Evolutionary conservation across 2,113 vertebrate genomes (phyloP), one percentile per base, ranked within the genome.

Genomic region (Ictalurus furcatus): DNA sequence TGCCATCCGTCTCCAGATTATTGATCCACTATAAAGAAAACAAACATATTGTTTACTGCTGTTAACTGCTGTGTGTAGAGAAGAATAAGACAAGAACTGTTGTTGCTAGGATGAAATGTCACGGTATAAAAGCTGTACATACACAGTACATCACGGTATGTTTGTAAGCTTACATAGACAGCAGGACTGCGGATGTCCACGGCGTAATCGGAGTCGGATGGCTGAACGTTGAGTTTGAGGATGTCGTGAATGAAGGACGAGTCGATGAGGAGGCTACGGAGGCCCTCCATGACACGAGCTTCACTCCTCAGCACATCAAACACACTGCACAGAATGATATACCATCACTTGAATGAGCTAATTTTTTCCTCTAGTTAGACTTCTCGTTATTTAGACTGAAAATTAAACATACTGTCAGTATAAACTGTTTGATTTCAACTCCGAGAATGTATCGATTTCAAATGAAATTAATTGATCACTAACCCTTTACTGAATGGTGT

Each of bases 231-330:
- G 89, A 99, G 84, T 89, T 98, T 98, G 85, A 99, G 95, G 88
- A 99, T 96, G 54, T 98, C 97, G 91, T 99, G 98, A 82, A 99
- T 95, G 90, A 96, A 97, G 11, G 95, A 90, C 0, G 97, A 97
- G 90, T 98, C 97, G 63, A 99, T 97, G 3, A 95, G 97, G 69
- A 99, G 92, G 37, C 96, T 97, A 67, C 97, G 97, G 59, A 99
- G 95, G 1, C 98, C 98, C 89, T 99, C 98, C 98, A 99, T 98
- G 37, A 99, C 97, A 0, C 95, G 96, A 13, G 97, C 97, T 94
- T 99, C 98, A 74, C 95, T 97, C 90, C 98, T 96, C 86, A 99
- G 94, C n/a, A 96, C 91, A 78, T 99, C 98, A n/a, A 99, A 97
- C 91, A 99, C 91, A 84, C 98, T 99, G 93, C 16, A 73, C 61